A percentile compares a stretch with the other conserved stretches of the same genome.
Conservation (phyloP, 2,888 invertebrate genomes). For the Anorthoa munda region DNA sequence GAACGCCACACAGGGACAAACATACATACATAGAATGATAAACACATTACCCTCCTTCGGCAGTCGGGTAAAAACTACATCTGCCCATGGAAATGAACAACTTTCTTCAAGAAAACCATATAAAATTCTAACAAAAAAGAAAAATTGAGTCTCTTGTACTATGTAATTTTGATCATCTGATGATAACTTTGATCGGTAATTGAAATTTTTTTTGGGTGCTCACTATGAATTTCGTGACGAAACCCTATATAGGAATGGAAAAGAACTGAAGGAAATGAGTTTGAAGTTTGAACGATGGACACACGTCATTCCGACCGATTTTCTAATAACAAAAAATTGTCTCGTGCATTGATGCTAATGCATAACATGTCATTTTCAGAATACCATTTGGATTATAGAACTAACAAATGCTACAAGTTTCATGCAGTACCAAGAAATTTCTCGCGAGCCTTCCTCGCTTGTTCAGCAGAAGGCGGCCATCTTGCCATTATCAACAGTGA, state of each 20-base stretch:
- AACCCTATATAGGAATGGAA: background rate
- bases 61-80: too few species aligned
- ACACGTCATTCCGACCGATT: background rate
- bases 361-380: background rate
- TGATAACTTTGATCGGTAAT: too few species aligned
- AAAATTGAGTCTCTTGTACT: too few species aligned
- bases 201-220: too few species aligned
- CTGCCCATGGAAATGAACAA: too few species aligned
- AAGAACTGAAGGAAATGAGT: background rate
- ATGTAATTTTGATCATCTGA: too few species aligned
- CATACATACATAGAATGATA: too few species aligned
- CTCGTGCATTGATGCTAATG: background rate
- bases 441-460: background rate
- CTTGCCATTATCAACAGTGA: conserved; percentile 8
- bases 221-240: too few species aligned
- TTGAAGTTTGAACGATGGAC: background rate
- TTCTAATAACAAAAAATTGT: background rate
- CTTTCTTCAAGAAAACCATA: too few species aligned
- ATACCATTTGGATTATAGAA: background rate
- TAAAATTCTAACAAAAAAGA: too few species aligned
- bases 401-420: conserved; percentile 11
- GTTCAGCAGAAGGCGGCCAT: conserved; percentile 1
- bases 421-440: conserved; percentile 6
- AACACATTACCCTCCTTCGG: too few species aligned
- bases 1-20: too few species aligned